phyloP scores from a whole-genome alignment of 1,140 invertebrate species.

The Lepidurus packardi region DNA sequence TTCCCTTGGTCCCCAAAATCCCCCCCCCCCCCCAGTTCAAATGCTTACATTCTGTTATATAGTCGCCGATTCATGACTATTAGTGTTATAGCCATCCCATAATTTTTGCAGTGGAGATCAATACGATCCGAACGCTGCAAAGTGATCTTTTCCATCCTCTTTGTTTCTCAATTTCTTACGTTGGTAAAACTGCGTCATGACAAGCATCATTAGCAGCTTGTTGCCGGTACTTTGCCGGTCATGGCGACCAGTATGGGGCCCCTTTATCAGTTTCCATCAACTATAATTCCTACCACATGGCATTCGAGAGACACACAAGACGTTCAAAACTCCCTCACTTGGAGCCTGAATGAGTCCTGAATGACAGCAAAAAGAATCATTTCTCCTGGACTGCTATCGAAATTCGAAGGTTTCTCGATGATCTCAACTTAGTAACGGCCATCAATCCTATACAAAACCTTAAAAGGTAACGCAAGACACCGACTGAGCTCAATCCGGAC shows the following conservation, averaged over 20 bases:
- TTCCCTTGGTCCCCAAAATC: not conserved
- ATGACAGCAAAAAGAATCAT: too few species aligned
- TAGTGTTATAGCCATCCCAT: not conserved
- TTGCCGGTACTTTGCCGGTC: not conserved
- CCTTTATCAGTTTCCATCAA: not conserved
- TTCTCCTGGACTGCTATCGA: too few species aligned
- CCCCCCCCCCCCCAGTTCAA: not conserved
- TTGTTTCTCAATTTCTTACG: not conserved
- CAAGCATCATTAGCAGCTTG: constrained; percentile 4
- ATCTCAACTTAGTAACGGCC: too few species aligned
- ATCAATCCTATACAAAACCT: too few species aligned
- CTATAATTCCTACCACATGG: not conserved
- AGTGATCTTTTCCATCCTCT: not conserved
- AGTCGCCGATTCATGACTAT: not conserved
- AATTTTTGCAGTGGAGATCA: not conserved
- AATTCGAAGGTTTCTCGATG: too few species aligned
- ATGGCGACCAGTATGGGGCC: not conserved
- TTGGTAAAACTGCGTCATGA: not conserved
- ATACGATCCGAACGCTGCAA: not conserved
- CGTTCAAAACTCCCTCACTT: not conserved
- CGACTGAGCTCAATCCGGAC: too few species aligned
- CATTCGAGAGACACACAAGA: not conserved
- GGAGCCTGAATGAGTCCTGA: too few species aligned
- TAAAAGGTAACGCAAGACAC: too few species aligned
- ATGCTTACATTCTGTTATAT: not conserved